Conservation (phyloP, 2,797 vertebrate genomes). For the Halcyon smyrnensis region DNA sequence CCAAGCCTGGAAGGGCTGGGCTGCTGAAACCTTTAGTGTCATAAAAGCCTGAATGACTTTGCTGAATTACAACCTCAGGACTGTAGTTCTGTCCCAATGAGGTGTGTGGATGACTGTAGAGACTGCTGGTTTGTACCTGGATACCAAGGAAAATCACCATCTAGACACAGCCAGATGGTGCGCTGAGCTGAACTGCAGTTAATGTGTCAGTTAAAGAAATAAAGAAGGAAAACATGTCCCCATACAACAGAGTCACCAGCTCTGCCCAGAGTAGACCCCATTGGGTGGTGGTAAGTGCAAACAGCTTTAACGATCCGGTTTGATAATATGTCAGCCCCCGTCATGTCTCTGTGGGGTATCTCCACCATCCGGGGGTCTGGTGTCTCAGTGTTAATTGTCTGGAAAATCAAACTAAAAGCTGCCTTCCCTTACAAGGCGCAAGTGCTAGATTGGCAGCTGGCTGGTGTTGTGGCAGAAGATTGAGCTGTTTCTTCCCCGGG, state of each 20-base stretch:
- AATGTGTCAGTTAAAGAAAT: background rate
- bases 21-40: background rate
- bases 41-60: background rate
- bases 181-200: rapidly evolving
- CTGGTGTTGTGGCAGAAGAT: background rate
- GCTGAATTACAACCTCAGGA: background rate
- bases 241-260: background rate
- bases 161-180: background rate
- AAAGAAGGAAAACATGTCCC: background rate
- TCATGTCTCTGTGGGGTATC: background rate
- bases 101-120: background rate
- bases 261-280: background rate
- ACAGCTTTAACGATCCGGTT: background rate
- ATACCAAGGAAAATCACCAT: background rate
- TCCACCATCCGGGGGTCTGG: background rate
- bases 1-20: background rate
- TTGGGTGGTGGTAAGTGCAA: background rate
- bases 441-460: background rate
- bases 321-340: background rate
- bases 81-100: background rate
- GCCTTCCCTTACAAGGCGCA: background rate
- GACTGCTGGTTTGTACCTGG: background rate
- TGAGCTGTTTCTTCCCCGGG: background rate
- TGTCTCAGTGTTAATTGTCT: slow-evolving; percentile 4
- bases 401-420: slow-evolving; percentile 50